Evolutionary conservation across 1,140 invertebrate genomes (phyloP).

Genomic region (Drosophila aff.): DNA sequence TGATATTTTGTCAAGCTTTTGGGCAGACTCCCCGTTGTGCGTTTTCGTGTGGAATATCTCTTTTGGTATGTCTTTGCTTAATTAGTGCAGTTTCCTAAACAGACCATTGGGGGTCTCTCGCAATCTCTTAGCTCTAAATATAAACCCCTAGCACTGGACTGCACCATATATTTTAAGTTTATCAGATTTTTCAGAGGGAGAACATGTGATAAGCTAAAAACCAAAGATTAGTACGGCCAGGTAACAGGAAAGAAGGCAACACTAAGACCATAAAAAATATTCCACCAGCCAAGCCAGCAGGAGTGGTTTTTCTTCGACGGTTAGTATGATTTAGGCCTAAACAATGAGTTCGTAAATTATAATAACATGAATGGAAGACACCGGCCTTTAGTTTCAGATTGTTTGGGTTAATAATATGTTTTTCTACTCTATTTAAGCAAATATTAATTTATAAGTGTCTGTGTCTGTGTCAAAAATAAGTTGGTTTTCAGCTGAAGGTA

Average conservation of each 20-base stretch:
- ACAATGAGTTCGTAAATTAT: conserved; percentile 1
- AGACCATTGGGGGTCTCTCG: conserved; percentile 24
- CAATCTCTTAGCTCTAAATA: conserved; percentile 40
- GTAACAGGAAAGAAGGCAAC: conserved; percentile 24
- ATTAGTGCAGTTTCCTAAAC: conserved; percentile 35
- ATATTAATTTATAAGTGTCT: too few relatives aligned
- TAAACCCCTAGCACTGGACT: neutral
- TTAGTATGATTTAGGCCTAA: neutral
- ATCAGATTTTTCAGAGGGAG: conserved; percentile 41
- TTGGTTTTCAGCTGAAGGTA: neutral
- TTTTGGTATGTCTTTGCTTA: conserved; percentile 15
- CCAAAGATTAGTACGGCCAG: conserved; percentile 30
- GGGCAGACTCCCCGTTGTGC: conserved; percentile 4
- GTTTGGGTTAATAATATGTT: too few relatives aligned
- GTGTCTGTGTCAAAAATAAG: neutral
- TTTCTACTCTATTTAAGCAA: too few relatives aligned
- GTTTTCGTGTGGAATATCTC: conserved; percentile 13
- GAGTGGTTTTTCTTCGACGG: neutral
- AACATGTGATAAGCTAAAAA: conserved; percentile 50
- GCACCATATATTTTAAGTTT: conserved; percentile 43
- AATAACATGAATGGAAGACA: too few relatives aligned
- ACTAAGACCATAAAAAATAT: conserved; percentile 41
- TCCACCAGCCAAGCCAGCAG: conserved; percentile 2
- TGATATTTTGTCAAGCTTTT: conserved; percentile 19
- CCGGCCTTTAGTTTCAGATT: too few relatives aligned